Evolutionary conservation across 2,113 vertebrate genomes (phyloP), one percentile per base, ranked within the genome.

Genomic region (Colossoma macropomum): DNA sequence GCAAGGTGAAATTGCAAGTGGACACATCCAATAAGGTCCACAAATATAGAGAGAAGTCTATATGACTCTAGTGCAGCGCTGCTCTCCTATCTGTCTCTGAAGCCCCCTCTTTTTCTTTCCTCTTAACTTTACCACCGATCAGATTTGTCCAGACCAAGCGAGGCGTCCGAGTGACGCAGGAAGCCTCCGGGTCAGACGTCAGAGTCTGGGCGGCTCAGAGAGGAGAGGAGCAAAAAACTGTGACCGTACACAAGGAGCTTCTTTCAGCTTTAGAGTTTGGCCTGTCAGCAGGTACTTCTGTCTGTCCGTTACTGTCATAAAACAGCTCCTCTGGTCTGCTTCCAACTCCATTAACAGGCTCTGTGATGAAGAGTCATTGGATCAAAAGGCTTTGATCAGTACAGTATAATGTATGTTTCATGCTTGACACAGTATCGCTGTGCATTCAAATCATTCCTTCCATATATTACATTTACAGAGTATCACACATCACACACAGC

Each of bases 231-330:
- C 15, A 25, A 50, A 30, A 62, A 41, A 1, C 54, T n/a, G 25
- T 56, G 11, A 25, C n/a, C n/a, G 50, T 1, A 79, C 23, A 85
- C 83, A 85, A 87, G 76, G 72, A 68, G 52, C 83, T 75, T 82
- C 71, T 85, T 74, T 87, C 52, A 45, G 38, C 59, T 78, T 28
- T 27, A 59, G 38, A 48, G 75, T 41, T 62, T 74, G 81, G 59
- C 56, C 83, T 79, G 65, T 84, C 83, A 79, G 59, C 75, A 72
- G 75, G 27, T 56, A 65, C 70, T 70, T 75, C 75, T 75, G 52
- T 71, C 65, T 84, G 75, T 80, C 83, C 52, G 38, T 60, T 41
- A 38, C 54, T 34, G n/a, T 16, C 52, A 2, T 65, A 27, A 45
- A 7, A 28, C 17, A 7, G 19, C 13, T 63, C 60, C 41, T 65